Evolutionary conservation across 2,113 vertebrate genomes (phyloP).

Genomic region (Microcebus griseorufus): DNA sequence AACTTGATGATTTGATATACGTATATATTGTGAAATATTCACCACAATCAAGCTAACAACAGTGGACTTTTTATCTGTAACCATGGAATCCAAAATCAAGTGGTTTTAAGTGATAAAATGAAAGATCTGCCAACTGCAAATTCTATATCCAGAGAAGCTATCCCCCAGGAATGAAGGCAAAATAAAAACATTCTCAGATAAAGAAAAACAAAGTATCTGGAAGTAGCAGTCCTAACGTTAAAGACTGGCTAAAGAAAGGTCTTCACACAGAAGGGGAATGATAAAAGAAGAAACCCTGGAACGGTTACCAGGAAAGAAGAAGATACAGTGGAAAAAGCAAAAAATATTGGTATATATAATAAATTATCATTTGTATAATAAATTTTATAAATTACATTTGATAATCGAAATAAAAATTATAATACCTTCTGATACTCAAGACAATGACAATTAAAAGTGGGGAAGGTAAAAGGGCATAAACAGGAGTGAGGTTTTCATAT

Average conservation of each 20-base stretch:
- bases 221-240: background rate
- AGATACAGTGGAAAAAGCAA: background rate
- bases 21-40: too few species aligned
- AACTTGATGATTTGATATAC: too few species aligned
- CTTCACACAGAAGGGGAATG: background rate
- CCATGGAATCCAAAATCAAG: background rate
- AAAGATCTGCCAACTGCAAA: background rate
- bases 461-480: background rate
- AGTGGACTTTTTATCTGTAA: background rate
- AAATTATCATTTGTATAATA: background rate
- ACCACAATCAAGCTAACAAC: background rate
- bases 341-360: background rate
- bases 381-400: background rate
- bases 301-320: background rate
- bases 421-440: background rate
- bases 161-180: background rate
- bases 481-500: background rate
- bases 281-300: background rate
- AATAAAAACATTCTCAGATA: background rate
- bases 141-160: background rate
- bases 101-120: background rate
- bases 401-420: constrained; percentile 17
- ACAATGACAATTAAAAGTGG: background rate
- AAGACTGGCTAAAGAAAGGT: background rate
- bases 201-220: background rate